A percentile compares a stretch with the other conserved stretches of the same genome.
These are phyloP conservation scores for Perca flavescens DNA, from an alignment of 2,113 vertebrate genomes.

Conservation along the genomic window DNA sequence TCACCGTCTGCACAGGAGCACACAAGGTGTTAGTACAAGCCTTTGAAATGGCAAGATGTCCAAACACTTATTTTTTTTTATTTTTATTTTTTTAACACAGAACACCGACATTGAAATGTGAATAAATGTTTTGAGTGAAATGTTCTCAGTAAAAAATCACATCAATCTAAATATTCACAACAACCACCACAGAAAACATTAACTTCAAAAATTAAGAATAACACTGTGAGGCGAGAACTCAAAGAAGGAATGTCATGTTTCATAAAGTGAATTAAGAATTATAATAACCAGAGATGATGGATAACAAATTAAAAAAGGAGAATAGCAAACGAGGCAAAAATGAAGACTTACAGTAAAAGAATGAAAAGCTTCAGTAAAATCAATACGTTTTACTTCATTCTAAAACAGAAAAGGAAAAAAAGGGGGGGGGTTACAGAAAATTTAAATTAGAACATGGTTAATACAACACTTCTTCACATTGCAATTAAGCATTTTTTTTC, in stretches of 20 bases:
- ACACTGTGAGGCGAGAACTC: slow-evolving; percentile 46
- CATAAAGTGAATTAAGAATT: slow-evolving; percentile 64
- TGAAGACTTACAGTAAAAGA: slow-evolving; percentile 89
- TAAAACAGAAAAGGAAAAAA: slow-evolving; percentile 83
- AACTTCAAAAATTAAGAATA: slow-evolving; percentile 28
- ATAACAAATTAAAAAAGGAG: slow-evolving; percentile 72
- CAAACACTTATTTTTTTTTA: neutral
- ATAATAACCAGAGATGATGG: slow-evolving; percentile 63
- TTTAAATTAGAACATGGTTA: slow-evolving; percentile 80
- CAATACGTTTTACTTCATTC: slow-evolving; percentile 90
- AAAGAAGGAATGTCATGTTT: slow-evolving; percentile 39
- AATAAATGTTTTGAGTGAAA: slow-evolving; percentile 54
- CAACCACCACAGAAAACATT: slow-evolving; percentile 27
- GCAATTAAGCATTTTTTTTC: slow-evolving; percentile 68
- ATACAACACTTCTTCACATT: slow-evolving; percentile 73
- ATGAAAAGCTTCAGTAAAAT: slow-evolving; percentile 90
- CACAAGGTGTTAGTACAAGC: slow-evolving; percentile 19
- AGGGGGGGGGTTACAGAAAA: slow-evolving; percentile 79
- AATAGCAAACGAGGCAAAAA: slow-evolving; percentile 82
- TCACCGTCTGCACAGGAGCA: slow-evolving; percentile 74
- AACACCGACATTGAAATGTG: slow-evolving; percentile 37
- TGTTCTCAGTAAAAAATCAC: slow-evolving; percentile 54
- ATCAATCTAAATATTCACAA: slow-evolving; percentile 33
- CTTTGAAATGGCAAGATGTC: neutral
- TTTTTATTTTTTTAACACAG: too few relatives aligned